Evolutionary conservation across 2,113 vertebrate genomes (phyloP), one percentile per base, ranked within the genome.

Genomic region (Neolamprologus caudopunctatus): DNA sequence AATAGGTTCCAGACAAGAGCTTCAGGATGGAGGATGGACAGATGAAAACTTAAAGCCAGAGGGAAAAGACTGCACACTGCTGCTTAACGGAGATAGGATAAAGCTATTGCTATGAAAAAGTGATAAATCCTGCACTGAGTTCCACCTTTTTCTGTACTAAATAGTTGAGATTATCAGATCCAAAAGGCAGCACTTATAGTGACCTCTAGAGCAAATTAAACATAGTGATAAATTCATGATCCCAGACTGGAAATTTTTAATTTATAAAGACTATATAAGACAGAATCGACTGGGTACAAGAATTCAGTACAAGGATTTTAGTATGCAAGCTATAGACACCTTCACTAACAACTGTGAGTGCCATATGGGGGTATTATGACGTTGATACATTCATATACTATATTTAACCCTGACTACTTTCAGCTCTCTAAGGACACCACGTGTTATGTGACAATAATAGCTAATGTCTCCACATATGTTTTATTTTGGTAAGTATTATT

Each of bases 1-100:
- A 96, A 96, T 96, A 81, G 87, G 80, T 95, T 96, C 95, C 96
- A 97, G 96, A 96, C 94, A 92, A 91, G 88, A 91, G 91, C 55
- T 92, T 80, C 66, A 83, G 87, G 91, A 93, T 84, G 84, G 82
- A 92, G 86, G 89, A 90, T 79, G 91, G 89, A 93, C 88, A 35
- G 82, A 92, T 83, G 90, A 82, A 90, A 79, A 66, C 57, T 81
- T 68, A 17, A 68, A 83, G 87, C 78, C 54, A 61, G 80, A 87
- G 83, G 54, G 73, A 80, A 85, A 71, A 54, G 73, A 73, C 66
- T 78, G 84, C 26, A 5, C 50, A 68, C 66, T 87, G 47, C 12
- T 54, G 19, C 53, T 83, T 35, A 5, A 75, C 17, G 4, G 47
- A 88, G 55, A 84, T 10, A 21, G 80, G 57, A 85, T 45, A 42